Evolutionary conservation across 2,888 invertebrate species (phyloP).

Genomic region (Ypsolopha scabrella): DNA sequence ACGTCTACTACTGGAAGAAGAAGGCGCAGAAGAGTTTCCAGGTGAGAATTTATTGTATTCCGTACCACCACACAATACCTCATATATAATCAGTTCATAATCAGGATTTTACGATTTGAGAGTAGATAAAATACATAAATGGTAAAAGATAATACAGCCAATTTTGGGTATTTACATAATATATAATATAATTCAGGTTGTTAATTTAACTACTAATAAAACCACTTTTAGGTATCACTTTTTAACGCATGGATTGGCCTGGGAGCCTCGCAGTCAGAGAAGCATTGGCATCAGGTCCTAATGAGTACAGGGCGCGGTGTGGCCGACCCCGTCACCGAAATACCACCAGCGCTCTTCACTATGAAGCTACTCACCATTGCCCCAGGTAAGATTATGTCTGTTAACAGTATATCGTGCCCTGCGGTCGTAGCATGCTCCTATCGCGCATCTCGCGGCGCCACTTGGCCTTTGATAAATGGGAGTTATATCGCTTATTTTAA

Average conservation of each 20-base stretch:
- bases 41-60: constrained; percentile 18
- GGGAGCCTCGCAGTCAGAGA: constrained; percentile 15
- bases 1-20: constrained; percentile 45
- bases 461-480: too few species aligned
- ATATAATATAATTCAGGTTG: background rate
- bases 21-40: constrained; percentile 33
- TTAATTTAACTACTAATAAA: too few species aligned
- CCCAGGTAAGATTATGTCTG: constrained; percentile 15
- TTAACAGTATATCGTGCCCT: background rate
- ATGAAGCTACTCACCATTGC: constrained; percentile 24
- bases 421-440: too few species aligned
- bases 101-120: too few species aligned
- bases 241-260: constrained; percentile 38
- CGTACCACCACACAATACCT: too few species aligned
- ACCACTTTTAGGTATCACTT: constrained; percentile 30
- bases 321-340: constrained; percentile 43
- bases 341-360: constrained; percentile 46
- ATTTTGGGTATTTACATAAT: too few species aligned
- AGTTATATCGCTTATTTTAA: too few species aligned
- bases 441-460: too few species aligned
- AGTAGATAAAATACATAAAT: too few species aligned
- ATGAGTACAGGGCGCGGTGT: constrained; percentile 34
- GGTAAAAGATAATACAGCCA: too few species aligned
- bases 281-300: constrained; percentile 22
- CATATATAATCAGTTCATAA: too few species aligned